phyloP scores from a whole-genome alignment of 2,797 vertebrate genomes.

The Orestias chungarensis region DNA sequence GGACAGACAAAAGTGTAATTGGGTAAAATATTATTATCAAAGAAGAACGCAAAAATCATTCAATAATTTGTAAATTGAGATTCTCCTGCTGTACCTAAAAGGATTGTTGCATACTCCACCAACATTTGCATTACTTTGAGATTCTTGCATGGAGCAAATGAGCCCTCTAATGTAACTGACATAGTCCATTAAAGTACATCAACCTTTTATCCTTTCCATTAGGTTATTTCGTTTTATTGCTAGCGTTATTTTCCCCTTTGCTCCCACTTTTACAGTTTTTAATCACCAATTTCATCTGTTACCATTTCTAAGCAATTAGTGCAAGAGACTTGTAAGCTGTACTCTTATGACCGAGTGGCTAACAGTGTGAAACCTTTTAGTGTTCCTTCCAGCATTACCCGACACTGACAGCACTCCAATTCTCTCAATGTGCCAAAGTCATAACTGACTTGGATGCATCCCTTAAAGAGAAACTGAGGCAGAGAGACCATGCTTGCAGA shows the following conservation, averaged over 20 bases:
- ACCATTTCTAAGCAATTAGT: constrained; percentile 59
- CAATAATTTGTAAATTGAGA: no score
- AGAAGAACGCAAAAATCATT: no score
- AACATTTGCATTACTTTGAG: constrained; percentile 35
- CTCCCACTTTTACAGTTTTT: constrained; percentile 36
- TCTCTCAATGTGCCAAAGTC: constrained; percentile 36
- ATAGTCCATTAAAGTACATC: constrained; percentile 39
- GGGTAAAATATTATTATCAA: not conserved
- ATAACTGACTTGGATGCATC: constrained; percentile 48
- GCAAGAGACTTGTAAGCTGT: constrained; percentile 39
- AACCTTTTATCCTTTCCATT: constrained; percentile 24
- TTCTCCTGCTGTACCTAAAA: not conserved
- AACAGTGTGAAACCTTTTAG: constrained; percentile 57
- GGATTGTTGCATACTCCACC: constrained; percentile 7
- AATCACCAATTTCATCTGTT: constrained; percentile 21
- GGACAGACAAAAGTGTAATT: not conserved
- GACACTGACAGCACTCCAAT: constrained; percentile 50
- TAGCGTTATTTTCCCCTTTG: constrained; percentile 34
- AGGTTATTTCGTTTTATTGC: constrained; percentile 44
- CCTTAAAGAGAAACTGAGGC: constrained; percentile 42
- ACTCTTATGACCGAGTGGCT: constrained; percentile 46
- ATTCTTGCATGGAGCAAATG: constrained; percentile 37
- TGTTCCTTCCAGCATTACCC: constrained; percentile 49
- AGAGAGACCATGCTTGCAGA: constrained; percentile 3
- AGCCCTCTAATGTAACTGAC: constrained; percentile 42